phyloP scores from a whole-genome alignment of 2,113 vertebrate species.

The Cnemophilus loriae region DNA sequence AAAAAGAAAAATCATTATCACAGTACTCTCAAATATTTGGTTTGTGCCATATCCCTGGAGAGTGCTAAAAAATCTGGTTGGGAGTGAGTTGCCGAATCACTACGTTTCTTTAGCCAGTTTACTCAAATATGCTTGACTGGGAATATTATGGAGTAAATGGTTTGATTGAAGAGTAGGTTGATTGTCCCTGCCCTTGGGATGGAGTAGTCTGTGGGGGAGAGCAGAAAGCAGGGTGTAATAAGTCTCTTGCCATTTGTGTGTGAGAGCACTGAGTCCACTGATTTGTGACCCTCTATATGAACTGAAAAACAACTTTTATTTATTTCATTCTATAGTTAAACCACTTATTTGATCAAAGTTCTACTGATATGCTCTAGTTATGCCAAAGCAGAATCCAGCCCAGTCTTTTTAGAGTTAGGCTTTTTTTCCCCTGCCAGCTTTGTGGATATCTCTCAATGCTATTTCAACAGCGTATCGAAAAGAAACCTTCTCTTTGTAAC shows the following conservation, averaged over 20 bases:
- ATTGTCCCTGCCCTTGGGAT: not conserved
- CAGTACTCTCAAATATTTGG: not conserved
- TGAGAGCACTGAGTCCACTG: not conserved
- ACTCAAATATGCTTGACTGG: not conserved
- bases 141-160: not conserved
- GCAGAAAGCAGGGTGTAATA: not conserved
- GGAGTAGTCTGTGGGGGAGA: not conserved
- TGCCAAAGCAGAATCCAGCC: not conserved
- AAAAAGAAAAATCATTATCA: not conserved
- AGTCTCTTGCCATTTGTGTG: accelerated
- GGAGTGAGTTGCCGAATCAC: not conserved
- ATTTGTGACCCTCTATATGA: not conserved
- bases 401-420: accelerated
- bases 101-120: not conserved
- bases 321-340: not conserved
- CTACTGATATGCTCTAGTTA: not conserved
- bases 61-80: not conserved
- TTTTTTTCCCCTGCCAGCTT: not conserved
- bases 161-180: not conserved
- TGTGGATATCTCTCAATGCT: not conserved
- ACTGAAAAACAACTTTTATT: not conserved
- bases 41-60: not conserved
- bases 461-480: not conserved
- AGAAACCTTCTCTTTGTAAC: not conserved
- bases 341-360: not conserved